Percentiles rank a stretch among this genome's conserved stretches.
These are phyloP conservation scores for Thymelicus acteon DNA, from an alignment of 2,888 invertebrate species.

Conservation along the genomic window DNA sequence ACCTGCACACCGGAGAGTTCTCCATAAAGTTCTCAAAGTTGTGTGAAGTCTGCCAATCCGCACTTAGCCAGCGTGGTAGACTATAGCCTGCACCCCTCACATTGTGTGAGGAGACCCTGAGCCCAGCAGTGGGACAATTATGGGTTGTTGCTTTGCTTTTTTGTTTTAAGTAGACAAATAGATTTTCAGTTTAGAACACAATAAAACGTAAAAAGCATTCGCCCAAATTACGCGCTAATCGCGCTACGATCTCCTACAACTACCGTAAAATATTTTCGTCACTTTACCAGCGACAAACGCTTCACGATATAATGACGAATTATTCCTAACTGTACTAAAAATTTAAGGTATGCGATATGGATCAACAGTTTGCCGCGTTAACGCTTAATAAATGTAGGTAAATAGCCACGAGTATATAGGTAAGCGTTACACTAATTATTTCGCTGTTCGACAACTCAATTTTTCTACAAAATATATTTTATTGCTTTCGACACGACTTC, in stretches of 20 bases:
- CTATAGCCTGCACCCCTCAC: too few relatives aligned
- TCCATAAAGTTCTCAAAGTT: too few relatives aligned
- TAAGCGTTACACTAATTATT: constrained; percentile 46
- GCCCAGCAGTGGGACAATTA: too few relatives aligned
- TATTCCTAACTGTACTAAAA: constrained; percentile 28
- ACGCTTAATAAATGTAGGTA: constrained; percentile 23
- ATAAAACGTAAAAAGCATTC: constrained; percentile 17
- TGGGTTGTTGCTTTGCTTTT: too few relatives aligned
- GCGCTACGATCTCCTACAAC: constrained; percentile 37
- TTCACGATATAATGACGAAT: constrained; percentile 33
- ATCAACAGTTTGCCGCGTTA: constrained; percentile 29
- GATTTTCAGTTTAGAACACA: constrained; percentile 8
- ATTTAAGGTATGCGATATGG: constrained; percentile 34
- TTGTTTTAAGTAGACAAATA: background rate
- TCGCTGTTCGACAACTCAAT: constrained; percentile 52
- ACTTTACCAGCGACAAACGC: constrained; percentile 19
- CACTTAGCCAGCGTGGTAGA: too few relatives aligned
- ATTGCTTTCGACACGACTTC: constrained; percentile 12
- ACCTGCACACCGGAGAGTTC: too few relatives aligned
- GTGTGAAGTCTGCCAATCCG: too few relatives aligned
- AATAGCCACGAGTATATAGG: background rate
- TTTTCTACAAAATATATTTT: constrained; percentile 32
- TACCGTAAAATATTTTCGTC: constrained; percentile 47
- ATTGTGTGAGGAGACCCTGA: too few relatives aligned
- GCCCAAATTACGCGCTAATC: constrained; percentile 22